Base-by-base conservation (phyloP, 2,113 vertebrate genomes). In the Eptesicus fuscus region DNA sequence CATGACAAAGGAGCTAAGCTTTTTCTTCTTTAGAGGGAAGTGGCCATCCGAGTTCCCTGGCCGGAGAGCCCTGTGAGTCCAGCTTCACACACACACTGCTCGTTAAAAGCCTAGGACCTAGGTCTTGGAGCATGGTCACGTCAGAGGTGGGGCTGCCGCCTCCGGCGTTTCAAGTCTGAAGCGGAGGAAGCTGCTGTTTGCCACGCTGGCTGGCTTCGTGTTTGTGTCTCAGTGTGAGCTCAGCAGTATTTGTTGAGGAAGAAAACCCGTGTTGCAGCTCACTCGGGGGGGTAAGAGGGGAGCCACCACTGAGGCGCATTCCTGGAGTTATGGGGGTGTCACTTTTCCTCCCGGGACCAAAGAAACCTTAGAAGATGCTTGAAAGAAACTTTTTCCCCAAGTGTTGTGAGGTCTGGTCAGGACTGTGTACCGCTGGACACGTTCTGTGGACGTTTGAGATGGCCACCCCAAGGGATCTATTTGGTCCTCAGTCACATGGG, bases 191-290 rank as follows among this genome's bases (percentile, higher is more conserved):
- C 92, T 94, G 88, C n/a, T 91, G 94, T 90, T 79, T 80, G 96
- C 97, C 51, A 90, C 86, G 40, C 96, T 86, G 88, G 96, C 96
- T 83, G 86, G 14, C 83, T 93, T 95, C 85, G 90, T 93, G 69
- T 94, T 82, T 59, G 9, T 76, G 53, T 85, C 35, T 96, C 23
- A 69, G 44, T 91, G 73, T 95, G 69, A 40, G 42, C 13, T 42
- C 84, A 67, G 20, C 96, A 91, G 88, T 94, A 63, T 95, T 77
- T 40, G 69, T 84, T 83, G 86, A 83, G 59, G 85, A 83, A 67
- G 40, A 61, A 93, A 95, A 47, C 23, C 30, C 76, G 87, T 83
- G 78, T 93, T 61, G 53, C 37, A 42, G 73, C 70, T 96, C 92
- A 37, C 44, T 86, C 51, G 0, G 85, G 2, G 18, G 16, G 51